Evolutionary conservation across 2,113 vertebrate species (phyloP).

Genomic region (Neogobius melanostomus): DNA sequence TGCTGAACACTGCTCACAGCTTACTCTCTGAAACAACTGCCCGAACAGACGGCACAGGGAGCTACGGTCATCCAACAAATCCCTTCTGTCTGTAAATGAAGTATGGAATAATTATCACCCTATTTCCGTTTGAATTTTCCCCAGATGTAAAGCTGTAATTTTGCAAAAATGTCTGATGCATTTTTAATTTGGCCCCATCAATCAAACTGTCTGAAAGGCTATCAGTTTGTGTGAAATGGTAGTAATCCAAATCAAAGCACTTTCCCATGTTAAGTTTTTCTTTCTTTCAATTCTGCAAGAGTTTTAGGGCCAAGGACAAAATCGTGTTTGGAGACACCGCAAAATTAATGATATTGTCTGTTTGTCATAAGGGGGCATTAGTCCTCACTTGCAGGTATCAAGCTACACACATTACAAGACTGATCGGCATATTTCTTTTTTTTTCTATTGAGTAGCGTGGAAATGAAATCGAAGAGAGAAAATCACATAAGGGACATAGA

Average conservation of each 20-base stretch:
- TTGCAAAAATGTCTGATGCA: not conserved
- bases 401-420: conserved; percentile 11
- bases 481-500: not conserved
- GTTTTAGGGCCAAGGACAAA: conserved; percentile 21
- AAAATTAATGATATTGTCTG: conserved; percentile 17
- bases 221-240: not conserved
- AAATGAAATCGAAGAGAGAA: not conserved
- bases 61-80: not conserved
- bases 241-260: conserved; percentile 1
- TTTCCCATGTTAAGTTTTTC: not conserved
- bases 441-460: not conserved
- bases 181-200: conserved; percentile 11
- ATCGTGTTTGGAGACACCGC: not conserved
- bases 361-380: conserved; percentile 10
- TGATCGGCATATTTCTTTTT: conserved; percentile 19
- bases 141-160: not conserved
- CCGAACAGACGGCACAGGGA: conserved; percentile 7
- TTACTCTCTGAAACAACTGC: conserved; percentile 31
- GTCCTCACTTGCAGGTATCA: conserved; percentile 32
- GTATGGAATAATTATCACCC: not conserved
- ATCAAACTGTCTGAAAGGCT: not conserved
- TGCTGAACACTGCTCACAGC: conserved; percentile 14
- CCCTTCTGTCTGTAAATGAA: conserved; percentile 1
- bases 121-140: not conserved
- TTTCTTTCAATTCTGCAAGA: conserved; percentile 7